phyloP scores from a whole-genome alignment of 2,888 invertebrate species.

The Lagria hirta region DNA sequence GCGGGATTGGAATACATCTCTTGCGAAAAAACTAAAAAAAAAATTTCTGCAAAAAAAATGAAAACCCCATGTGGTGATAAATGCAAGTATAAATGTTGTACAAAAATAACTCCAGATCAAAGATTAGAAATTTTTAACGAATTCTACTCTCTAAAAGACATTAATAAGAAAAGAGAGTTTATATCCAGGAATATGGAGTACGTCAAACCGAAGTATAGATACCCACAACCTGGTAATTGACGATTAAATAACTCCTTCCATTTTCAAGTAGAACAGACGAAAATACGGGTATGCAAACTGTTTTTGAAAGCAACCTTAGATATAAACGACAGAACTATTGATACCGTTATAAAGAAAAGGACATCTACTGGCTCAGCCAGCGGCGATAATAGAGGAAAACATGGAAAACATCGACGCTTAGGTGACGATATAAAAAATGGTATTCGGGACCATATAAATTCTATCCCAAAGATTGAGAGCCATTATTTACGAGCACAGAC shows the following conservation, averaged over 20 bases:
- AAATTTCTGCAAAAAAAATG: background rate
- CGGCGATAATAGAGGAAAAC: conserved; percentile 2
- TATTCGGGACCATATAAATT: conserved; percentile 1
- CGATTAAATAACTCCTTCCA: background rate
- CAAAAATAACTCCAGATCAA: background rate
- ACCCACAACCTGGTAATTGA: background rate
- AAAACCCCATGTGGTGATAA: conserved; percentile 5
- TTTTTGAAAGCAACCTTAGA: conserved; percentile 3
- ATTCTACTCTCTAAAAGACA: background rate
- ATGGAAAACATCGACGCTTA: background rate
- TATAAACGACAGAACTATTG: conserved; percentile 1
- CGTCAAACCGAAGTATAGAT: conserved; percentile 1
- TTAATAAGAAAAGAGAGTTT: conserved; percentile 1
- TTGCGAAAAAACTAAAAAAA: background rate
- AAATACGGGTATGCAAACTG: conserved; percentile 1
- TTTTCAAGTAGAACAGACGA: background rate
- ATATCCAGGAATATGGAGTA: background rate
- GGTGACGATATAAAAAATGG: background rate
- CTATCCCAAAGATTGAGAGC: conserved; percentile 3
- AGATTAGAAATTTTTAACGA: background rate
- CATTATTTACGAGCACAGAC: conserved; percentile 2
- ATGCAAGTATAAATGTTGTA: background rate
- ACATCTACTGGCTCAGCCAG: background rate
- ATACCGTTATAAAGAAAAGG: background rate
- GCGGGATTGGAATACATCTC: conserved; percentile 2